Evolutionary conservation across 1,140 invertebrate species (phyloP).

Genomic region (Philopotamus ludificatus): DNA sequence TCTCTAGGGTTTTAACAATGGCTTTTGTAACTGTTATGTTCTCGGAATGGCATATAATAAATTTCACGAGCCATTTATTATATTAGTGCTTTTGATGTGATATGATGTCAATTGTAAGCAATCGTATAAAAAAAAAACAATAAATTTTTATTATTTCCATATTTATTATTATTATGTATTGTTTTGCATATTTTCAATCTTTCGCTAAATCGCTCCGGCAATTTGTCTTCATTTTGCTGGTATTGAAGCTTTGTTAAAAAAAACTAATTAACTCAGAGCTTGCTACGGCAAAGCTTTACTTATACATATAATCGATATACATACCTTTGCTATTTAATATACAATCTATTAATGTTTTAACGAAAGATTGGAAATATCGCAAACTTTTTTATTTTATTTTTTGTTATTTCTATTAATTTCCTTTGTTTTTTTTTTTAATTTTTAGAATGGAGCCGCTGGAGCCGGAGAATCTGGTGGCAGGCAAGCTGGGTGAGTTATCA

Average conservation of each 20-base stretch:
- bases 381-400: conserved; percentile 45
- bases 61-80: conserved; percentile 6
- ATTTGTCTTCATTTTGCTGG: background rate
- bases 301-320: no score
- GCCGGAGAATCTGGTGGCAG: conserved; percentile 71
- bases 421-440: conserved; percentile 65
- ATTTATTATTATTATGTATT: conserved; percentile 16
- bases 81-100: conserved; percentile 41
- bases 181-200: background rate
- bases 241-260: background rate
- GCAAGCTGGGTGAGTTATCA: conserved; percentile 68
- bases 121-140: conserved; percentile 34
- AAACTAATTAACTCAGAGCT: background rate
- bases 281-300: background rate
- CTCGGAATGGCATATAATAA: background rate
- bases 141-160: conserved; percentile 28
- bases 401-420: conserved; percentile 53
- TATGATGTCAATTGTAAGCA: conserved; percentile 41
- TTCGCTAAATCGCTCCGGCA: background rate
- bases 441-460: conserved; percentile 77
- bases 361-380: conserved; percentile 1
- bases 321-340: background rate
- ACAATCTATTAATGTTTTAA: background rate
- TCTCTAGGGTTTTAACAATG: conserved; percentile 11
- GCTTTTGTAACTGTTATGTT: conserved; percentile 25